Evolutionary conservation across 2,888 invertebrate species (phyloP).

Genomic region (Aporophyla nigra): DNA sequence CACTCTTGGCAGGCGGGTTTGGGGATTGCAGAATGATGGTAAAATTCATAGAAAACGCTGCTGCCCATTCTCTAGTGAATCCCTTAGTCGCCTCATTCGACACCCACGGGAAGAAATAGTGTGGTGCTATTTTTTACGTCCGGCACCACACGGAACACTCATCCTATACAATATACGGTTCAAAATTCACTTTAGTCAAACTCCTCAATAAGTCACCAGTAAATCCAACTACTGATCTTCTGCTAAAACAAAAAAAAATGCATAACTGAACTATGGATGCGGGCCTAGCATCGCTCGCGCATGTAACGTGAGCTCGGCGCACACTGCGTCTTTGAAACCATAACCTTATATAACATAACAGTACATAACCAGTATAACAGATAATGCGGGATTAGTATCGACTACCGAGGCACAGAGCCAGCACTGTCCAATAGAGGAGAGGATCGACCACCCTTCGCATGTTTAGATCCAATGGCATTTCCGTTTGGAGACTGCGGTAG

Average conservation of each 20-base stretch:
- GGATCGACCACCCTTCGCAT: conserved; percentile 42
- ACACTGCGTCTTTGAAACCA: conserved; percentile 64
- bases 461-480: conserved; percentile 61
- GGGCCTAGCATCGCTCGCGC: conserved; percentile 57
- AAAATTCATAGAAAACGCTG: too few relatives aligned
- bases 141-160: too few relatives aligned
- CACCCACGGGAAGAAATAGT: too few relatives aligned
- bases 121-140: too few relatives aligned
- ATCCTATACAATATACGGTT: too few relatives aligned
- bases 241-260: neutral
- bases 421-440: conserved; percentile 39
- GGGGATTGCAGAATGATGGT: too few relatives aligned
- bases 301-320: conserved; percentile 70
- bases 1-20: too few relatives aligned
- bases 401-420: conserved; percentile 49
- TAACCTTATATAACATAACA: conserved; percentile 38
- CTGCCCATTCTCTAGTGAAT: too few relatives aligned
- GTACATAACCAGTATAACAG: conserved; percentile 15
- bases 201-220: neutral
- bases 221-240: neutral
- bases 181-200: too few relatives aligned
- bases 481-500: conserved; percentile 49
- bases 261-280: conserved; percentile 64
- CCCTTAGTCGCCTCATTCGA: too few relatives aligned
- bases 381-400: conserved; percentile 44